Percentiles rank a stretch among this genome's conserved stretches.
phyloP scores from a whole-genome alignment of 2,888 invertebrate genomes.

The Lepeophtheirus nordmannii region DNA sequence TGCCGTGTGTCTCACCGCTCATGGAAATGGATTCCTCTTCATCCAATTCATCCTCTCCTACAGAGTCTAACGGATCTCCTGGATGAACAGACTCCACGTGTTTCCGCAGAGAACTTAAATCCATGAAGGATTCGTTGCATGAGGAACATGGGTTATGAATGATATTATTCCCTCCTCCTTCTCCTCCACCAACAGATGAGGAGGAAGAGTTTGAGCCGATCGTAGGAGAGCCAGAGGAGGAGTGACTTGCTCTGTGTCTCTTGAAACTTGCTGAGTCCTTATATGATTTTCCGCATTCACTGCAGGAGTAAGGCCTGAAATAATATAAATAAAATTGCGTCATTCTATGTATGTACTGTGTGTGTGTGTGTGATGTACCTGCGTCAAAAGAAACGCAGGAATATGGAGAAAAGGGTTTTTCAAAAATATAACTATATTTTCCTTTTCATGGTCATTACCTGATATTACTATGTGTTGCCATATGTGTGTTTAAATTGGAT shows the following conservation, averaged over 20 bases:
- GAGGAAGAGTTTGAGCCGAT: neutral
- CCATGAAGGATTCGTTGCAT: slow-evolving; percentile 20
- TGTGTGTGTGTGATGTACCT: neutral
- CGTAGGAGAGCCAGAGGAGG: too few relatives aligned
- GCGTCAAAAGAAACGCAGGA: neutral
- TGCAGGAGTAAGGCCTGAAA: slow-evolving; percentile 22
- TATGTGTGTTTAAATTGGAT: slow-evolving; percentile 24
- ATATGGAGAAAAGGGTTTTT: neutral
- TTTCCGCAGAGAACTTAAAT: neutral
- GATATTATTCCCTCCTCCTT: too few relatives aligned
- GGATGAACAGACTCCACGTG: slow-evolving; percentile 14
- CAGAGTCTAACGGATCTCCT: neutral
- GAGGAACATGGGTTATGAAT: neutral
- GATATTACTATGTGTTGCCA: slow-evolving; percentile 22
- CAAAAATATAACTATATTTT: too few relatives aligned
- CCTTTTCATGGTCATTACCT: slow-evolving; percentile 6
- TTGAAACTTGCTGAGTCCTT: slow-evolving; percentile 25
- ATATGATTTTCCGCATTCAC: slow-evolving; percentile 23
- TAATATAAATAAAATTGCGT: neutral
- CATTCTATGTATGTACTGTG: neutral
- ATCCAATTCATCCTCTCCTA: slow-evolving; percentile 9
- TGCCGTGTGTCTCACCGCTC: too few relatives aligned
- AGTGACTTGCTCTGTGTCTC: slow-evolving; percentile 18
- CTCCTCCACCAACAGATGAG: too few relatives aligned
- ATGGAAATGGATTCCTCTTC: neutral